These are phyloP conservation scores for Scotopteryx bipunctaria DNA, from an alignment of 2,888 invertebrate genomes.

Conservation along the genomic window DNA sequence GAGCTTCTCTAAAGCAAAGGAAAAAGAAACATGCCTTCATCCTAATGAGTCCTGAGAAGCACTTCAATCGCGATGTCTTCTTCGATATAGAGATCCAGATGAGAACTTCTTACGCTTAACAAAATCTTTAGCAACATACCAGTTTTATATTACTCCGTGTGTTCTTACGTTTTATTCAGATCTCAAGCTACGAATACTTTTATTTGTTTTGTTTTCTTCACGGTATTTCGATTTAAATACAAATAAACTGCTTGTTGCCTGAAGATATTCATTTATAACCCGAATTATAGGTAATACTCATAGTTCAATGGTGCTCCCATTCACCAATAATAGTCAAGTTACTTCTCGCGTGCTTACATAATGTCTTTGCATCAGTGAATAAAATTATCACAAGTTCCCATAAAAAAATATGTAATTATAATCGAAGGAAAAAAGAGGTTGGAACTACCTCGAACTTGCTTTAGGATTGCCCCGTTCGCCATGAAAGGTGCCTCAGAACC, in stretches of 20 bases:
- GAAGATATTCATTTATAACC: background rate
- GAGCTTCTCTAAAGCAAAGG: background rate
- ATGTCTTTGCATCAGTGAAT: slow-evolving; percentile 1
- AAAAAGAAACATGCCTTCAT: too few species aligned
- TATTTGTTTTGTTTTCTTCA: background rate
- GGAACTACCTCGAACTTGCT: slow-evolving; percentile 15
- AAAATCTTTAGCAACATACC: too few species aligned
- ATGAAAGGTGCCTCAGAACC: slow-evolving; percentile 54
- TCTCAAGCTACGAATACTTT: background rate
- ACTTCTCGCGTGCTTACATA: slow-evolving; percentile 2
- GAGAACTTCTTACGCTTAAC: too few species aligned
- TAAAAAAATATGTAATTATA: slow-evolving; percentile 15
- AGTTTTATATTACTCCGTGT: background rate
- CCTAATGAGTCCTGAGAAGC: too few species aligned
- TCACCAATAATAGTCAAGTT: background rate
- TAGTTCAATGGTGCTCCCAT: background rate
- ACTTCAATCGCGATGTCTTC: background rate
- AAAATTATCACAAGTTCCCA: slow-evolving; percentile 3
- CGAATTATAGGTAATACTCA: too few species aligned
- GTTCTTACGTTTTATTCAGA: background rate
- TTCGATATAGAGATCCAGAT: too few species aligned
- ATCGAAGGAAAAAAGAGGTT: slow-evolving; percentile 14
- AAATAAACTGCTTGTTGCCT: background rate
- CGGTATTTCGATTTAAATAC: background rate
- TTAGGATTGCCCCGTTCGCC: slow-evolving; percentile 33